Conservation (phyloP, 2,888 invertebrate genomes). For the Didymodactylos carnosus region DNA sequence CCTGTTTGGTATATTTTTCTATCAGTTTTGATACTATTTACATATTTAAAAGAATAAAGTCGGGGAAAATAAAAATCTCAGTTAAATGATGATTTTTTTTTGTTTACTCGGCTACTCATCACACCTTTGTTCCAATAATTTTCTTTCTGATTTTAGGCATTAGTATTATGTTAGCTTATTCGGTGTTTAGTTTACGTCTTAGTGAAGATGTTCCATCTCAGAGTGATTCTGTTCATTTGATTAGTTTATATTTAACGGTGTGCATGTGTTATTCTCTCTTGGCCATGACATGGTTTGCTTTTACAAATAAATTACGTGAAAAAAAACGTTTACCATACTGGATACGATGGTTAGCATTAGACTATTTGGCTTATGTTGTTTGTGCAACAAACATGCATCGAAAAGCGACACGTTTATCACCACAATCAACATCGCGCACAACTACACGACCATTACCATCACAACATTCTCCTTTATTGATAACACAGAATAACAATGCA, state of each 20-base stretch:
- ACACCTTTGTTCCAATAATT: too few relatives aligned
- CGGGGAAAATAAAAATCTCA: too few relatives aligned
- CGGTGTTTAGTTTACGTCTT: conserved; percentile 10
- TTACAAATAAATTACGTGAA: conserved; percentile 9
- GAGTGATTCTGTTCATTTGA: conserved; percentile 7
- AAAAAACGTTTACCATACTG: conserved; percentile 3
- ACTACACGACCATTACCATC: background rate
- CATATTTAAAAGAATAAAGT: too few relatives aligned
- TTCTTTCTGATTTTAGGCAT: background rate
- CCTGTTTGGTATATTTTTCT: too few relatives aligned
- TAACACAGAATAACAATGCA: background rate
- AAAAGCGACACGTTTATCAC: background rate
- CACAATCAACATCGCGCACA: background rate
- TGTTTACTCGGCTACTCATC: too few relatives aligned
- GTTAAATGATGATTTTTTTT: too few relatives aligned
- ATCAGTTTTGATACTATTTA: too few relatives aligned
- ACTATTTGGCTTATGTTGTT: background rate
- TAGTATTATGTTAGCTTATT: conserved; percentile 14
- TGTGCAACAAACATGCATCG: background rate
- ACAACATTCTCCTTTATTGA: too few relatives aligned
- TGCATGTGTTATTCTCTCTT: conserved; percentile 12
- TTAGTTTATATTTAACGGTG: conserved; percentile 11
- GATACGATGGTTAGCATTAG: background rate
- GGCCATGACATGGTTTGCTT: conserved; percentile 14
- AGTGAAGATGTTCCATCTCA: conserved; percentile 13